Conservation (phyloP, 2,797 vertebrate genomes). For the Salmo trutta region DNA sequence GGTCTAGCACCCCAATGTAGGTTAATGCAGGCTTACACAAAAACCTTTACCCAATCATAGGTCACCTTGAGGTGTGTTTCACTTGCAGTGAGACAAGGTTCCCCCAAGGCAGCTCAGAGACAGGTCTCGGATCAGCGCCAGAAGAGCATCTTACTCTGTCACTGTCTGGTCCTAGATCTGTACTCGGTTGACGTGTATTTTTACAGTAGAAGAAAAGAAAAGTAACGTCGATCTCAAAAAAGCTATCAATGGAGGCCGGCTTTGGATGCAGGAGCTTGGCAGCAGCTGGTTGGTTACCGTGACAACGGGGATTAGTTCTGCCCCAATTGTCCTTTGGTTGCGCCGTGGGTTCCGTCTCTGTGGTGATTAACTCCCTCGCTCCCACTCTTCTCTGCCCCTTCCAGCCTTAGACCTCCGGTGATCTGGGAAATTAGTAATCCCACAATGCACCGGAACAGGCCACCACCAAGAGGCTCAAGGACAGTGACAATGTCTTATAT, state of each 20-base stretch:
- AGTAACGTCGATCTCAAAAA: not conserved
- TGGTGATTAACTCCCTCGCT: constrained; percentile 4
- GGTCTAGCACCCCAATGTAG: not conserved
- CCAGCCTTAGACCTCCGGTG: not conserved
- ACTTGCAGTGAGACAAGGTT: not conserved
- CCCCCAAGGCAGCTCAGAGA: not conserved
- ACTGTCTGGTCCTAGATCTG: not conserved
- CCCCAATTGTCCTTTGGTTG: constrained; percentile 27
- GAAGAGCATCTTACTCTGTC: not conserved
- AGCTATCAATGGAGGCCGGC: not conserved
- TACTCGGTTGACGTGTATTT: not conserved
- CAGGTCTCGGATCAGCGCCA: not conserved
- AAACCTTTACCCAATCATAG: not conserved
- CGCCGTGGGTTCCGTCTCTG: not conserved
- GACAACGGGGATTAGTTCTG: constrained; percentile 35
- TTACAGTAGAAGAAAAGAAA: constrained; percentile 9
- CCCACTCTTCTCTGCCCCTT: not conserved
- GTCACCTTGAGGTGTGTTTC: not conserved
- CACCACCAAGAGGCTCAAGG: not conserved
- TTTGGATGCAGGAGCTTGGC: constrained; percentile 8
- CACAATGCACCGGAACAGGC: not conserved
- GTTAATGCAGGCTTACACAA: constrained; percentile 5
- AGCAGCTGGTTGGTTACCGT: constrained; percentile 29
- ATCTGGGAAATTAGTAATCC: not conserved
- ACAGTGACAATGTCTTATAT: not conserved